Base-by-base conservation (phyloP, 2,113 vertebrate species). In the Rhinoderma darwinii region DNA sequence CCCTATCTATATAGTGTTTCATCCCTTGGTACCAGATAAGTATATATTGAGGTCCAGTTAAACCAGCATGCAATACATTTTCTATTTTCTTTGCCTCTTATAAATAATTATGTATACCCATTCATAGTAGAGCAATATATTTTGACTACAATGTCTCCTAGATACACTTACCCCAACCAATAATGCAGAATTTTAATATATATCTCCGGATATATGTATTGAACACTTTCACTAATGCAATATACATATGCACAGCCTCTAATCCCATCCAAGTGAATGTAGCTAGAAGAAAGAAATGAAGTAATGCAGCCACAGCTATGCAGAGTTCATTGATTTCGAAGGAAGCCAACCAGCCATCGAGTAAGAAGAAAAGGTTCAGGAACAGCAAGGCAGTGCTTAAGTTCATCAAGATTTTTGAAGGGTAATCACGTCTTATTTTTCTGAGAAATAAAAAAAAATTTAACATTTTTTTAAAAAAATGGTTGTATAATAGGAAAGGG, bases 231-330 rank as follows among this genome's bases (percentile, higher is more conserved):
- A 99, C 98, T 56, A 99, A 91, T 1, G 98, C 98, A 51, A 99
- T 99, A 92, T 99, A 99, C 98, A 99, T 99, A 90, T 99, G 98
- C 82, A 99, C 92, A 0, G 98, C 98, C 93, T 99, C 98, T 14
- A 99, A 91, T 8, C 96, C 98, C 98, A 99, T 99, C 98, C 98
- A 99, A 0, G 98, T 99, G 90, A 99, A 99, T 22, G 98, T 95
- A 6, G 97, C 96, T 25, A 99, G 90, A 80, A 99, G 96, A 89
- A 99, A 99, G 91, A 96, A 99, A 90, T 99, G 98, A 84, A 99
- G 37, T 63, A 99, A 91, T 44, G 92, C 92, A 6, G 97, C 98
- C 10, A 97, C 91, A 0, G 96, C 92, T 4, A 93, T 90, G 88
- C 98, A 99, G 50, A 99, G 93, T n/a, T 93, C 94, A 0, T 92